Conservation (phyloP, 35 echinoderm and acorn worm genomes). For the Lytechinus variegatus region DNA sequence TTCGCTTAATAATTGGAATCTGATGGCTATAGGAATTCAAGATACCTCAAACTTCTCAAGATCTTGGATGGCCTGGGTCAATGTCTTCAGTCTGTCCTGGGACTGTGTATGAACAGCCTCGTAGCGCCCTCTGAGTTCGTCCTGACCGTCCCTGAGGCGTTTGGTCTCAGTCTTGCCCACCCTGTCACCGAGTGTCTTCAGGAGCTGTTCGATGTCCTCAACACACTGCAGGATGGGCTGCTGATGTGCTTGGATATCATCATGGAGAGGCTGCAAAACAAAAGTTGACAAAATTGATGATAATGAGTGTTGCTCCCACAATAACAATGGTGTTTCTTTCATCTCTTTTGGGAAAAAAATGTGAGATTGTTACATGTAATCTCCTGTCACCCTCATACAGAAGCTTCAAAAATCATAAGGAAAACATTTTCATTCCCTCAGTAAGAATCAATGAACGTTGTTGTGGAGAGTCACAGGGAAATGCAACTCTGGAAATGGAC, state of each 20-base stretch:
- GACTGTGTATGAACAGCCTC: constrained; percentile 69
- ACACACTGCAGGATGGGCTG: constrained; percentile 82
- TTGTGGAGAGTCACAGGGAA: no score
- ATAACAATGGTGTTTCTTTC: no score
- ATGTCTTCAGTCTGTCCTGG: constrained; percentile 66
- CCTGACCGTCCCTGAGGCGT: constrained; percentile 70
- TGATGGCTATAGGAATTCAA: neutral
- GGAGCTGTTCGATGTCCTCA: constrained; percentile 80
- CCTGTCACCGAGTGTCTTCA: constrained; percentile 61
- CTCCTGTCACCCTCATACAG: no score
- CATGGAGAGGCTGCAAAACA: constrained; percentile 73
- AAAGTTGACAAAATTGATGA: neutral
- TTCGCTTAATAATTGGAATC: neutral
- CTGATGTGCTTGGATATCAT: constrained; percentile 92
- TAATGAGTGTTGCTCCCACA: no score
- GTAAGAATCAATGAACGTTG: no score
- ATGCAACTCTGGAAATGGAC: no score
- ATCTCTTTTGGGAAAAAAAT: no score
- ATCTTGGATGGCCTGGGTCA: constrained; percentile 72
- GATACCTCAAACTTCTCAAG: constrained; percentile 72
- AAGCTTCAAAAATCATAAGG: no score
- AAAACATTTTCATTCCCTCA: no score
- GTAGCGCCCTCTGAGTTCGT: constrained; percentile 74
- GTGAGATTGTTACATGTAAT: no score
- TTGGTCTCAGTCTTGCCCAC: constrained; percentile 63